A percentile compares a stretch with the other conserved stretches of the same genome.
These are phyloP conservation scores for Caenorhabditis sp. DNA, from an alignment of 2,888 invertebrate species.

Conservation along the genomic window DNA sequence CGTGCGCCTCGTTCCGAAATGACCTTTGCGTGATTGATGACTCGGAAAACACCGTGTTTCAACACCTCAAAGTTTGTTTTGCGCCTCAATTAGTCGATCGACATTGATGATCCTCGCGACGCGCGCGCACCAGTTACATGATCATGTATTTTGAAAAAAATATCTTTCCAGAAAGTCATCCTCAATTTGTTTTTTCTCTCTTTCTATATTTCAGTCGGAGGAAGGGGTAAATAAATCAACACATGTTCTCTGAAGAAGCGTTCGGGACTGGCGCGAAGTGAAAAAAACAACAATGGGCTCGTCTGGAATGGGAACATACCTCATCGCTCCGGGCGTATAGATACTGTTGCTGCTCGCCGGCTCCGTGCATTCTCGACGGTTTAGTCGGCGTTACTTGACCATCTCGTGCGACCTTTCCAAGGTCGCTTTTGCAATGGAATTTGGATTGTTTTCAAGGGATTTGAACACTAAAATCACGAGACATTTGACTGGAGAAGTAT, in stretches of 20 bases:
- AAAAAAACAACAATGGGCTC: background rate
- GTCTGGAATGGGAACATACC: no score
- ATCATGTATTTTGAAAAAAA: background rate
- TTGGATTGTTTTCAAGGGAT: background rate
- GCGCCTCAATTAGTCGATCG: conserved; percentile 17
- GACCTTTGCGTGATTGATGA: conserved; percentile 25
- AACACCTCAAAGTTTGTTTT: conserved; percentile 28
- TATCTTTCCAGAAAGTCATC: background rate
- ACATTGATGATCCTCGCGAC: conserved; percentile 9
- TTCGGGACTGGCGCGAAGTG: no score
- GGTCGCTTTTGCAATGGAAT: conserved; percentile 23
- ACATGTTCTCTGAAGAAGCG: background rate
- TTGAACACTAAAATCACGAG: conserved; percentile 7
- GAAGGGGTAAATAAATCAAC: no score
- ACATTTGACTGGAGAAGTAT: background rate
- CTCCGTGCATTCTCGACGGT: conserved; percentile 50
- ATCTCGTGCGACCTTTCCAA: conserved; percentile 43
- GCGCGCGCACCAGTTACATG: conserved; percentile 3
- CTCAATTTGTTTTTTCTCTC: background rate
- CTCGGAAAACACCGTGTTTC: conserved; percentile 27
- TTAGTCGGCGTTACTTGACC: conserved; percentile 41
- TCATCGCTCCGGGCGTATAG: conserved; percentile 26
- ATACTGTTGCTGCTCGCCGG: conserved; percentile 38
- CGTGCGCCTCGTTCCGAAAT: no score
- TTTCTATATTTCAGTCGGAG: no score